Evolutionary conservation across 64 coral and sea anemone genomes (phyloP).

Genomic region (Montipora foliosa): DNA sequence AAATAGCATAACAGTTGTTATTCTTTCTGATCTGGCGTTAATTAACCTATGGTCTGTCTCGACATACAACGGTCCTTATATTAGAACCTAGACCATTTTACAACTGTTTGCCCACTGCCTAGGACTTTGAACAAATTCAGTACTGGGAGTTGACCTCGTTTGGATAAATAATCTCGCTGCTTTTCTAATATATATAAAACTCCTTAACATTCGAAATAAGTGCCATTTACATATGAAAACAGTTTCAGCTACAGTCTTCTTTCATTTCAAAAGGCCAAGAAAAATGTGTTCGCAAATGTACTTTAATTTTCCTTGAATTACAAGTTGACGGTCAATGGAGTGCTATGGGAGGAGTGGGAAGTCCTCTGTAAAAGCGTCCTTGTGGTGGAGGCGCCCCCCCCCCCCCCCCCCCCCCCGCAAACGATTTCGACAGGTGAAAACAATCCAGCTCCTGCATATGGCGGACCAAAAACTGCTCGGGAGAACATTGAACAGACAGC

Average conservation of each 20-base stretch:
- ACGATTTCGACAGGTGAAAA: conserved; percentile 2
- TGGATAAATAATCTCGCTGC: too few relatives aligned
- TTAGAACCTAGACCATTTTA: too few relatives aligned
- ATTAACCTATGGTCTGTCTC: not conserved
- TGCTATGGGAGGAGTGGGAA: conserved; percentile 49
- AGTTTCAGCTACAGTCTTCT: too few relatives aligned
- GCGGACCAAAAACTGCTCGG: conserved; percentile 1
- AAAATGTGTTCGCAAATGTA: too few relatives aligned
- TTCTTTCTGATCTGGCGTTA: not conserved
- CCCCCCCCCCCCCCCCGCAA: too few relatives aligned
- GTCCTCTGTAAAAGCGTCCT: conserved; percentile 11
- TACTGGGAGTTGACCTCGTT: too few relatives aligned
- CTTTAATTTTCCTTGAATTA: not conserved
- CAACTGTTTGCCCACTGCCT: not conserved
- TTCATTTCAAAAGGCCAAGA: too few relatives aligned
- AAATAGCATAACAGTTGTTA: not conserved
- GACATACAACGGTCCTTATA: too few relatives aligned
- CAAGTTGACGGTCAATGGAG: conserved; percentile 37
- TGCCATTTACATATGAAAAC: too few relatives aligned
- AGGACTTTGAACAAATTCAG: too few relatives aligned
- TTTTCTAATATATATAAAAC: too few relatives aligned
- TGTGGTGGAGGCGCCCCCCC: conserved; percentile 68
- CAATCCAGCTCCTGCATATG: conserved; percentile 44
- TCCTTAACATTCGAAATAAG: too few relatives aligned
- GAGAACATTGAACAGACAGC: conserved; percentile 8